A percentile compares a stretch with the other conserved stretches of the same genome.
Evolutionary conservation across 2,797 vertebrate genomes (phyloP).

Genomic region (Poeciliopsis gracilis): DNA sequence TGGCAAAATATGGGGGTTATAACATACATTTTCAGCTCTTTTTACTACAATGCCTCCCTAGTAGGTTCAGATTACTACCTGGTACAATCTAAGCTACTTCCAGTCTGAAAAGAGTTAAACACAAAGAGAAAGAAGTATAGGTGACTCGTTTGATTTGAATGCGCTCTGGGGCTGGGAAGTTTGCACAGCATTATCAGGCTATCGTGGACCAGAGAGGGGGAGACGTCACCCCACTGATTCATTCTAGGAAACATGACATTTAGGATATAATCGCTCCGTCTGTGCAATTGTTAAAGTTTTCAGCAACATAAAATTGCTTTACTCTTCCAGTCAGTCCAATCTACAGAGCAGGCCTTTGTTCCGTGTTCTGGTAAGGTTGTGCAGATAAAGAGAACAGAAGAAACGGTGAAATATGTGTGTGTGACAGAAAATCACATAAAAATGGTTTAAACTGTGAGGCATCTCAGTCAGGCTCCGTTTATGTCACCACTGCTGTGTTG

Average conservation of each 20-base stretch:
- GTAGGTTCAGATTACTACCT: constrained; percentile 63
- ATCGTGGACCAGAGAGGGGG: constrained; percentile 46
- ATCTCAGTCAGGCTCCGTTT: constrained; percentile 14
- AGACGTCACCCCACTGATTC: constrained; percentile 62
- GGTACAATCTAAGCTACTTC: constrained; percentile 68
- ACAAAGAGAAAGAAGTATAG: constrained; percentile 30
- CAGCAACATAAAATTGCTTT: constrained; percentile 36
- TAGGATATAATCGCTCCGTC: constrained; percentile 73
- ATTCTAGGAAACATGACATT: constrained; percentile 78
- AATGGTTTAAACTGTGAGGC: constrained; percentile 36
- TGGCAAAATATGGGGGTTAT: constrained; percentile 45
- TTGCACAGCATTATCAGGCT: constrained; percentile 59
- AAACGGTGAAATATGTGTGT: constrained; percentile 15
- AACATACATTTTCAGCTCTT: constrained; percentile 60
- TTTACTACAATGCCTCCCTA: constrained; percentile 32
- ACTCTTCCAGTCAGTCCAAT: constrained; percentile 45
- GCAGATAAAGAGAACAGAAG: constrained; percentile 8
- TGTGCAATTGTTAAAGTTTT: constrained; percentile 61
- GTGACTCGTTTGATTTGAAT: constrained; percentile 75
- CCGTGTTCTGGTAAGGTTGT: constrained; percentile 36
- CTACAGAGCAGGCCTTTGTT: constrained; percentile 20
- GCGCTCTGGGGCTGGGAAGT: constrained; percentile 52
- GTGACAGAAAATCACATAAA: constrained; percentile 49
- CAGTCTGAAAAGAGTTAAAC: constrained; percentile 53
- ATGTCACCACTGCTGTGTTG: constrained; percentile 5